These are phyloP conservation scores for Stenodema calcarata DNA, from an alignment of 2,888 invertebrate genomes.

Conservation along the genomic window DNA sequence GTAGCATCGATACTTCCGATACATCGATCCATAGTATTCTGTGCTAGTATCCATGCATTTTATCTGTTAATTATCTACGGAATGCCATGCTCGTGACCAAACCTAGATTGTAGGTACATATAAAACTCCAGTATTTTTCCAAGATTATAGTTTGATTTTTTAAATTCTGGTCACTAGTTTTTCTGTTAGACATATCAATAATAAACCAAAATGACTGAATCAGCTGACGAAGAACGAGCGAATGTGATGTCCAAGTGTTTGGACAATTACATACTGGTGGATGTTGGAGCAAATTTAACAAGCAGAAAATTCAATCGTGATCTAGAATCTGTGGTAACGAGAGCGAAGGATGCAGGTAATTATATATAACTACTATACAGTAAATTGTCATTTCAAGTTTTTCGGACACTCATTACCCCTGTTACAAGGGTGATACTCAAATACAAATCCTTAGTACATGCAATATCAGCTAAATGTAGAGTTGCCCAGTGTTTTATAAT, in stretches of 20 bases:
- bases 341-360: constrained; percentile 88
- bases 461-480: too few relatives aligned
- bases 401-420: too few relatives aligned
- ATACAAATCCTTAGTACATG: too few relatives aligned
- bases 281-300: constrained; percentile 90
- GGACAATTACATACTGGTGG: constrained; percentile 89
- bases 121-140: not conserved
- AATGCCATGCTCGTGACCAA: not conserved
- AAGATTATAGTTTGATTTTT: not conserved
- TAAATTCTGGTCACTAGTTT: not conserved
- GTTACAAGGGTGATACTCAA: too few relatives aligned
- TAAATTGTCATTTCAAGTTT: too few relatives aligned
- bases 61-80: not conserved
- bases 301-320: constrained; percentile 93
- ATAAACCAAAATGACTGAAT: not conserved
- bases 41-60: too few relatives aligned
- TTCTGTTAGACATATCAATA: not conserved
- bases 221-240: constrained; percentile 3
- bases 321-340: constrained; percentile 87
- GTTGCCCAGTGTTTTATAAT: too few relatives aligned
- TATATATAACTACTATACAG: too few relatives aligned
- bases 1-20: too few relatives aligned
- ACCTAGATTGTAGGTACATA: not conserved
- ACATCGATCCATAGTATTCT: too few relatives aligned
- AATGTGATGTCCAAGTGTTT: constrained; percentile 75